Evolutionary conservation across 1,140 invertebrate genomes (phyloP).

Genomic region (Uloborus diversus): DNA sequence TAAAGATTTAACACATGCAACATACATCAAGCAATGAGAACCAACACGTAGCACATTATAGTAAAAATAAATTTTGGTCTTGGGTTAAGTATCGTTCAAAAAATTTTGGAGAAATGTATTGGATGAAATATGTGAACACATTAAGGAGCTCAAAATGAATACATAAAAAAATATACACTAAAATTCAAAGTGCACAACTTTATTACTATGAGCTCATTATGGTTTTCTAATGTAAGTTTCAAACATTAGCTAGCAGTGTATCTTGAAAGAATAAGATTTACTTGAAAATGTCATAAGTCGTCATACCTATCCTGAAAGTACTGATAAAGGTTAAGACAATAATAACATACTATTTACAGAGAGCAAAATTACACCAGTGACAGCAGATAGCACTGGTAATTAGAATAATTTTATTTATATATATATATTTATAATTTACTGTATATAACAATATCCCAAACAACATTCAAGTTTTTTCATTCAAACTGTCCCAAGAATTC

Average conservation of each 20-base stretch:
- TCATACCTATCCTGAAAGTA: conserved; percentile 34
- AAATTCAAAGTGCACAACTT: conserved; percentile 19
- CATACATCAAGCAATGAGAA: not conserved
- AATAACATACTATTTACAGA: conserved; percentile 53
- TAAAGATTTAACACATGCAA: not conserved
- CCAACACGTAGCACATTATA: not conserved
- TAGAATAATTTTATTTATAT: conserved; percentile 46
- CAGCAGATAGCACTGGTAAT: conserved; percentile 27
- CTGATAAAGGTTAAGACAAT: conserved; percentile 48
- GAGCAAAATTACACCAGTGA: conserved; percentile 52
- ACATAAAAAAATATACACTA: conserved; percentile 9
- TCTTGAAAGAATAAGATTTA: conserved; percentile 39
- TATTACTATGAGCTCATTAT: conserved; percentile 27
- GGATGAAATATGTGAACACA: not conserved
- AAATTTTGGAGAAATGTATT: no score
- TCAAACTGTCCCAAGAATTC: conserved; percentile 32
- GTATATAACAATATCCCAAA: conserved; percentile 54
- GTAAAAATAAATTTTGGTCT: conserved; percentile 1
- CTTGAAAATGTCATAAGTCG: conserved; percentile 5
- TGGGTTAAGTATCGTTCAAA: not conserved
- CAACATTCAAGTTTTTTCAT: conserved; percentile 45
- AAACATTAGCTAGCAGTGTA: conserved; percentile 31
- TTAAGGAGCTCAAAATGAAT: not conserved
- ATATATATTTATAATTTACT: conserved; percentile 55
- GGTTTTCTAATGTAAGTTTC: conserved; percentile 11